Evolutionary conservation across 2,888 invertebrate genomes (phyloP).

Genomic region (Dicyrtoma fusca): DNA sequence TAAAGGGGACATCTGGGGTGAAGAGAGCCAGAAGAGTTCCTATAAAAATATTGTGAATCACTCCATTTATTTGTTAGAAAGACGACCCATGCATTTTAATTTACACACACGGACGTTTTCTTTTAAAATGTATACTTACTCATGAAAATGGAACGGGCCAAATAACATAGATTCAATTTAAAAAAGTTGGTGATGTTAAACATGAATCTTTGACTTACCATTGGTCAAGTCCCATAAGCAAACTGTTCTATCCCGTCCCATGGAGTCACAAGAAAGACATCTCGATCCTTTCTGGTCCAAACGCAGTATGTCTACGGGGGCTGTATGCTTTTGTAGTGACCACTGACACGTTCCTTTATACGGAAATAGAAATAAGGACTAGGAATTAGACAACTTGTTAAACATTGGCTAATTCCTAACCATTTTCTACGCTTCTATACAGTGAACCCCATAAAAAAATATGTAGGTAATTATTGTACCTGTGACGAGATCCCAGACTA

Average conservation of each 20-base stretch:
- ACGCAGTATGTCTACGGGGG: slow-evolving; percentile 74
- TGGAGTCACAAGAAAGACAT: slow-evolving; percentile 74
- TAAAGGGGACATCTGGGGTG: slow-evolving; percentile 74
- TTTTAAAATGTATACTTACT: too few species aligned
- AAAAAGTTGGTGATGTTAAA: neutral
- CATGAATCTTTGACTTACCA: slow-evolving; percentile 67
- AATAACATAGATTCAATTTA: too few species aligned
- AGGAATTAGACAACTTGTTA: too few species aligned
- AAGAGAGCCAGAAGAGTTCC: slow-evolving; percentile 78
- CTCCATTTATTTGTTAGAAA: too few species aligned
- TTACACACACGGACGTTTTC: too few species aligned
- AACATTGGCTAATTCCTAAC: too few species aligned
- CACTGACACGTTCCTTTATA: slow-evolving; percentile 75
- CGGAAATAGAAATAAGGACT: slow-evolving; percentile 39
- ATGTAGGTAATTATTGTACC: slow-evolving; percentile 64
- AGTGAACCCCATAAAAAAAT: too few species aligned
- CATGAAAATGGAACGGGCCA: too few species aligned
- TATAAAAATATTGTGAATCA: slow-evolving; percentile 58
- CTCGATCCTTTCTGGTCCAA: slow-evolving; percentile 74
- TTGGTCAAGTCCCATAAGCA: slow-evolving; percentile 79
- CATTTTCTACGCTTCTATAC: too few species aligned
- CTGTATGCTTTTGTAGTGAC: slow-evolving; percentile 76
- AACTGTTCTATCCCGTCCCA: slow-evolving; percentile 73
- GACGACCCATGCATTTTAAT: neutral
- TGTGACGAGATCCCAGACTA: slow-evolving; percentile 85